A percentile compares a stretch with the other conserved stretches of the same genome.
Evolutionary conservation across 2,888 invertebrate genomes (phyloP).

Genomic region (Amphipoea oculea): DNA sequence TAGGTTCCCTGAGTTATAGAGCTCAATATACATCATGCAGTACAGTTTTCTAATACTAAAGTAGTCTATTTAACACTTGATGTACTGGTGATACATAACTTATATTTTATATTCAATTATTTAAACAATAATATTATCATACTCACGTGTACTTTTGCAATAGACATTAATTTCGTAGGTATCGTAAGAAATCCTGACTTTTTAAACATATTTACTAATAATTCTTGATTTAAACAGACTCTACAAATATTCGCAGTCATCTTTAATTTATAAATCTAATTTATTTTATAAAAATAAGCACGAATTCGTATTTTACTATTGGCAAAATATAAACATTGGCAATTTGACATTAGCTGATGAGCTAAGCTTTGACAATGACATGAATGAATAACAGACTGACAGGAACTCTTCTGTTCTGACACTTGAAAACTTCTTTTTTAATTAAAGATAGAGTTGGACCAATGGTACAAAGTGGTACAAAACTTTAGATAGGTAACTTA

Average conservation of each 20-base stretch:
- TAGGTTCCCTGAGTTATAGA: neutral
- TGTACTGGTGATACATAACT: neutral
- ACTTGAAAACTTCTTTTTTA: too few relatives aligned
- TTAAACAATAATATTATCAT: conserved; percentile 10
- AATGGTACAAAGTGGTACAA: neutral
- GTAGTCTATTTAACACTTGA: neutral
- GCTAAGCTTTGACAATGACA: too few relatives aligned
- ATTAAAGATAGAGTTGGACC: neutral
- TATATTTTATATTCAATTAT: neutral
- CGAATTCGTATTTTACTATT: neutral
- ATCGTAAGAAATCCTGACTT: conserved; percentile 71
- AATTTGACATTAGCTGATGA: conserved; percentile 19
- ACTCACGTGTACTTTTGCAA: conserved; percentile 81
- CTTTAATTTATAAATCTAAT: conserved; percentile 5
- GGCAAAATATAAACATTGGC: conserved; percentile 23
- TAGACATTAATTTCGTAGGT: conserved; percentile 79
- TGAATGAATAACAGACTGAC: too few relatives aligned
- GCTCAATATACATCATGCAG: neutral
- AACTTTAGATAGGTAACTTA: too few relatives aligned
- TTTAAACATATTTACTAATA: conserved; percentile 75
- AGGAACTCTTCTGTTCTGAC: neutral
- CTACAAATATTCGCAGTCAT: conserved; percentile 74
- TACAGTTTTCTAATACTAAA: conserved; percentile 3
- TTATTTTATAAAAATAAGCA: neutral
- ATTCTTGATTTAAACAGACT: conserved; percentile 76